Percentiles rank a stretch among this genome's conserved stretches.
phyloP scores from a whole-genome alignment of 1,140 invertebrate species.

The Anoplophora glabripennis region DNA sequence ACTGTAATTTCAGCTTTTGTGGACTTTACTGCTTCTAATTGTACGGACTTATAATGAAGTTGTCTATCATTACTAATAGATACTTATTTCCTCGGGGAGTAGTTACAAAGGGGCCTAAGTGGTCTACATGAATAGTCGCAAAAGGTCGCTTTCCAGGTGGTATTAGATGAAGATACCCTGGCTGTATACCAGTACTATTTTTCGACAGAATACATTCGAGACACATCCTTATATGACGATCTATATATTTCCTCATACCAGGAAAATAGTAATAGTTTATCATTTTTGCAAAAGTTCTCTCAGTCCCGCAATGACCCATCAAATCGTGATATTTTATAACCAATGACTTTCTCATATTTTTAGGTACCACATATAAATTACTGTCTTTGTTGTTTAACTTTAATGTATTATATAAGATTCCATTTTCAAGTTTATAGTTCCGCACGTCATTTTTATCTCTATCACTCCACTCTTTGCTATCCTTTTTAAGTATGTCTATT shows the following conservation, averaged over 20 bases:
- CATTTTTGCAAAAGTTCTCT: slow-evolving; percentile 37
- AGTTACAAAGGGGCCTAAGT: slow-evolving; percentile 32
- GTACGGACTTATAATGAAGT: too few species aligned
- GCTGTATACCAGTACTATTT: slow-evolving; percentile 25
- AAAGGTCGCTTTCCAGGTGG: slow-evolving; percentile 26
- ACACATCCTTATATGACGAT: slow-evolving; percentile 30
- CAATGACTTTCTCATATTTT: not conserved
- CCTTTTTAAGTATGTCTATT: not conserved
- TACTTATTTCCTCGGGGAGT: too few species aligned
- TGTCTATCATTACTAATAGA: too few species aligned
- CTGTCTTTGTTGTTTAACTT: slow-evolving; percentile 36
- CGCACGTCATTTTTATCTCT: too few species aligned
- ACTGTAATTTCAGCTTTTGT: too few species aligned
- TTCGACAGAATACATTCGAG: slow-evolving; percentile 21
- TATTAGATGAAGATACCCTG: slow-evolving; percentile 38
- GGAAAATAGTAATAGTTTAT: slow-evolving; percentile 41
- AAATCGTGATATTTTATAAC: slow-evolving; percentile 35
- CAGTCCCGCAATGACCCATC: slow-evolving; percentile 40
- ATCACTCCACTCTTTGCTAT: slow-evolving; percentile 11
- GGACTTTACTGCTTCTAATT: too few species aligned
- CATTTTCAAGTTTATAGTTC: too few species aligned
- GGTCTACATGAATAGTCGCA: slow-evolving; percentile 34
- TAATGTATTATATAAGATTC: not conserved
- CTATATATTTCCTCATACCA: slow-evolving; percentile 36
- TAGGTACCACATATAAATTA: slow-evolving; percentile 13